These are phyloP conservation scores for Balearica regulorum DNA, from an alignment of 2,797 vertebrate genomes.

Conservation along the genomic window DNA sequence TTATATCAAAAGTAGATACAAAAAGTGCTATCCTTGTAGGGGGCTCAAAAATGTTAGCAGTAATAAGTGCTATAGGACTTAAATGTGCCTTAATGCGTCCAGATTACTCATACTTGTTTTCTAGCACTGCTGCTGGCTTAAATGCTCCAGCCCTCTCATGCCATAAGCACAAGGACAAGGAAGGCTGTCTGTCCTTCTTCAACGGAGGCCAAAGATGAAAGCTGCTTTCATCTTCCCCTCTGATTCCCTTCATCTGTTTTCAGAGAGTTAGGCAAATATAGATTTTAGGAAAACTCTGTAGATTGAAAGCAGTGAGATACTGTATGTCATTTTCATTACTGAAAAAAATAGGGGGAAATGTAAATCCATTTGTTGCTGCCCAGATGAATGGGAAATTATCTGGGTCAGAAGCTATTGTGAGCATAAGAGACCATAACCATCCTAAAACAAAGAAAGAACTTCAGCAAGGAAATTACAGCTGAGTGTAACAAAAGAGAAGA, in stretches of 20 bases:
- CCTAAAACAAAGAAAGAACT: not conserved
- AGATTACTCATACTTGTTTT: not conserved
- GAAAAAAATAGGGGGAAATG: not conserved
- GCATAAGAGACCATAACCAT: not conserved
- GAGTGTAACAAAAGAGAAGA: not conserved
- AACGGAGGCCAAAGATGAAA: not conserved
- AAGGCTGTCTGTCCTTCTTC: not conserved
- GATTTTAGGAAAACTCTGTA: not conserved
- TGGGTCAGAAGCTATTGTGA: not conserved
- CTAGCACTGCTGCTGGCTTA: not conserved
- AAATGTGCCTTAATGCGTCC: not conserved
- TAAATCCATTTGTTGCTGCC: not conserved
- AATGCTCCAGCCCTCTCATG: not conserved
- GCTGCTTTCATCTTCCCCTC: not conserved
- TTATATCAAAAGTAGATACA: not conserved
- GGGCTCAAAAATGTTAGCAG: not conserved
- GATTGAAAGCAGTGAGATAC: not conserved
- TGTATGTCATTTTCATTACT: not conserved
- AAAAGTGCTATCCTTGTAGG: not conserved
- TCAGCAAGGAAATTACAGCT: not conserved
- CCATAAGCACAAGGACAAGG: not conserved
- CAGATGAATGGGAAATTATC: not conserved
- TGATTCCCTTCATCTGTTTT: not conserved
- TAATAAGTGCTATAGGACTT: not conserved
- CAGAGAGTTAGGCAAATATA: not conserved